Percentiles rank a stretch among this genome's conserved stretches.
These are phyloP conservation scores for Drosophila testacea DNA, from an alignment of 2,888 invertebrate species.

Conservation along the genomic window DNA sequence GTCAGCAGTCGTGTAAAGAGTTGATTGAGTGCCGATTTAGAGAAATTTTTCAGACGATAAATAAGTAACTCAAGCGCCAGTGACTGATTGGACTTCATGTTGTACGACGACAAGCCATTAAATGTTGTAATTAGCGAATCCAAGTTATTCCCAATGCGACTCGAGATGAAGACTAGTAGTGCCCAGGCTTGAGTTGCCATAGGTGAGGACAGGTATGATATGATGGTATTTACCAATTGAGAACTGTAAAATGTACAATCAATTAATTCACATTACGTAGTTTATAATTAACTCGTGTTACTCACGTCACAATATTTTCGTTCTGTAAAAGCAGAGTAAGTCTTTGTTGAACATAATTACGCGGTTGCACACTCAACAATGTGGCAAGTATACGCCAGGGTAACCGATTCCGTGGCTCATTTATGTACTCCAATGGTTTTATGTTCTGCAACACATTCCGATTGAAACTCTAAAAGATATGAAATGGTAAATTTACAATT, in stretches of 20 bases:
- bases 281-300: not conserved
- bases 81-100: slow-evolving; percentile 82
- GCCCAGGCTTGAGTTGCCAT: slow-evolving; percentile 85
- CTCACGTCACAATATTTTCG: slow-evolving; percentile 59
- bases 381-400: slow-evolving; percentile 84
- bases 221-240: slow-evolving; percentile 76
- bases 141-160: slow-evolving; percentile 83
- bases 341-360: slow-evolving; percentile 81
- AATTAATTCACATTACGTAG: not conserved
- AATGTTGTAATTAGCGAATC: slow-evolving; percentile 82
- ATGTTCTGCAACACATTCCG: slow-evolving; percentile 81
- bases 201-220: slow-evolving; percentile 82
- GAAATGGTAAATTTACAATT: not conserved
- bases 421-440: slow-evolving; percentile 81
- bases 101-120: slow-evolving; percentile 81
- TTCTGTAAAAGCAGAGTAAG: slow-evolving; percentile 72
- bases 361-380: slow-evolving; percentile 76
- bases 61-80: slow-evolving; percentile 83
- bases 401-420: slow-evolving; percentile 82
- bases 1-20: slow-evolving; percentile 79
- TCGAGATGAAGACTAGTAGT: slow-evolving; percentile 72
- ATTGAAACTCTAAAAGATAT: slow-evolving; percentile 80
- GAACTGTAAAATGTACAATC: slow-evolving; percentile 56
- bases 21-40: slow-evolving; percentile 82
- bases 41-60: slow-evolving; percentile 80